Evolutionary conservation across 2,888 invertebrate genomes (phyloP).

Genomic region (Folsomia manolachei): DNA sequence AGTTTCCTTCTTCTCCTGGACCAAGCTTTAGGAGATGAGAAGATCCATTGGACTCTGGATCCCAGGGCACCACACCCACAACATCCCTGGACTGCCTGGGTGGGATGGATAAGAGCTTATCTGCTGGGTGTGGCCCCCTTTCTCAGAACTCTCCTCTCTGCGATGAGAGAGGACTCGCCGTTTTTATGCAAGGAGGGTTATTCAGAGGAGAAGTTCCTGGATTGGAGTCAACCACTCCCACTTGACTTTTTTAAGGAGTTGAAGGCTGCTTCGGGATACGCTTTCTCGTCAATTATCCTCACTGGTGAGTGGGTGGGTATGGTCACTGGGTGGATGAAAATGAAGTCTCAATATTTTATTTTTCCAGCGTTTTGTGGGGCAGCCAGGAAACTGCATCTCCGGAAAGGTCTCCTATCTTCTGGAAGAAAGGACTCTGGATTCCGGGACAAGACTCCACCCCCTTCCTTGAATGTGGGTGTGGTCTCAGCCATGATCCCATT

Average conservation of each 20-base stretch:
- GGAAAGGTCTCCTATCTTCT: neutral
- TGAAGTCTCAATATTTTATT: no score
- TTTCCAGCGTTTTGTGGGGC: neutral
- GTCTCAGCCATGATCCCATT: conserved; percentile 45
- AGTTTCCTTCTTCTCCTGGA: conserved; percentile 34
- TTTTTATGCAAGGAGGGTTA: conserved; percentile 37
- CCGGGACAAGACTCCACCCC: no score
- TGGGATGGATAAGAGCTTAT: conserved; percentile 24
- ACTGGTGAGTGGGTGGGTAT: neutral
- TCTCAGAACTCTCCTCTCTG: conserved; percentile 28
- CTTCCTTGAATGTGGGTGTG: conserved; percentile 28
- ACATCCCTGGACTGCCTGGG: conserved; percentile 21
- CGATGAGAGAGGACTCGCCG: conserved; percentile 26
- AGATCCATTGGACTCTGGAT: conserved; percentile 34
- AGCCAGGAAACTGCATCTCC: conserved; percentile 11
- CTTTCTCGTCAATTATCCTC: conserved; percentile 34
- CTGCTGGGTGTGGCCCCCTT: conserved; percentile 37
- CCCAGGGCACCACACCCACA: conserved; percentile 37
- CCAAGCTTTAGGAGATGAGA: conserved; percentile 30
- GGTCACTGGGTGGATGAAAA: neutral
- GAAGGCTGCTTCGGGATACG: conserved; percentile 31
- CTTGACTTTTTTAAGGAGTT: conserved; percentile 39
- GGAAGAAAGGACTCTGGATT: no score
- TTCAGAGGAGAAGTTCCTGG: conserved; percentile 32
- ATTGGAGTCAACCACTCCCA: conserved; percentile 38